A percentile compares a stretch with the other conserved stretches of the same genome.
Conservation (phyloP, 2,888 invertebrate species). For the Psococerastis gibbosa region DNA sequence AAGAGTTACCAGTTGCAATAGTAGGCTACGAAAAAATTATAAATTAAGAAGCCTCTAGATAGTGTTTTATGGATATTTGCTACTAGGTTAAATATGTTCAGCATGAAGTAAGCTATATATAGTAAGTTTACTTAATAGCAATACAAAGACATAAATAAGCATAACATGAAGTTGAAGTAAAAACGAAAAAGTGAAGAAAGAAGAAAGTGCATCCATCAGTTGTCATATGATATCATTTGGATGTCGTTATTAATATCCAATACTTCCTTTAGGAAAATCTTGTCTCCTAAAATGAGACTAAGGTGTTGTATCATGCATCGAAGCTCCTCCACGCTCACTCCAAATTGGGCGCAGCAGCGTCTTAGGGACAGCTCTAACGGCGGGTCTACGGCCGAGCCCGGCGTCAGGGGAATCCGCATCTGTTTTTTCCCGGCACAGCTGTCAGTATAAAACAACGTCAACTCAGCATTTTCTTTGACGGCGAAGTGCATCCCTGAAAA, state of each 20-base stretch:
- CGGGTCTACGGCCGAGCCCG: conserved; percentile 19
- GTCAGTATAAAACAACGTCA: conserved; percentile 7
- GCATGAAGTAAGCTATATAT: no score
- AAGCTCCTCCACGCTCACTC: conserved; percentile 41
- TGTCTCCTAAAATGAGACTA: conserved; percentile 46
- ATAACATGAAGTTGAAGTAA: conserved; percentile 4
- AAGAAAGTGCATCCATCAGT: conserved; percentile 28
- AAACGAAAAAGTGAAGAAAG: not conserved
- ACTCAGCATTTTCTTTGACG: conserved; percentile 31
- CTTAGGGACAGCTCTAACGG: conserved; percentile 39
- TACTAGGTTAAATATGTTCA: no score
- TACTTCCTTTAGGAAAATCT: conserved; percentile 53
- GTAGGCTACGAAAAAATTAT: no score
- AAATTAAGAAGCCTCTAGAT: no score
- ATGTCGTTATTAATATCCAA: conserved; percentile 65
- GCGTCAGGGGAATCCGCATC: conserved; percentile 1
- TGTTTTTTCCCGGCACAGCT: not conserved
- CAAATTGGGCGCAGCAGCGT: conserved; percentile 53
- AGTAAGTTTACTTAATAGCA: not conserved
- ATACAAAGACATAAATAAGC: not conserved
- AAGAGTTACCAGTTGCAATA: no score
- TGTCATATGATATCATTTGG: conserved; percentile 52
- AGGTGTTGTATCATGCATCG: conserved; percentile 41
- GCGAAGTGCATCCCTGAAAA: conserved; percentile 59
- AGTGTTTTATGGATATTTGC: no score